These are phyloP conservation scores for Lutraria rhynchaena DNA, from an alignment of 1,140 invertebrate genomes.

Conservation along the genomic window DNA sequence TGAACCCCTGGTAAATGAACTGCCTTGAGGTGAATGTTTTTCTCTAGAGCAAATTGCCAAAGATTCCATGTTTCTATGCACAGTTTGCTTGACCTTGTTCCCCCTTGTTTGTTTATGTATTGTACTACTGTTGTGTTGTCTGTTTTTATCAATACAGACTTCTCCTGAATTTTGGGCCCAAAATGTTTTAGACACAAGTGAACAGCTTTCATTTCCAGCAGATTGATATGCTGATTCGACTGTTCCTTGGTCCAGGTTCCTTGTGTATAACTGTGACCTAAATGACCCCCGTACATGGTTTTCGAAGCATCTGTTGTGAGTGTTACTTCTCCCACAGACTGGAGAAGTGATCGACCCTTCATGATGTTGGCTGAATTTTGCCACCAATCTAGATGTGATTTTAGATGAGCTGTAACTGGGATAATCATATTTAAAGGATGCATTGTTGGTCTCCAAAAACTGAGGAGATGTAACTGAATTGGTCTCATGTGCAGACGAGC, in stretches of 20 bases:
- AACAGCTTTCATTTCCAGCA: constrained; percentile 57
- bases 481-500: too few species aligned
- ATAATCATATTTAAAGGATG: neutral
- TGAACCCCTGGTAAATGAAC: constrained; percentile 24
- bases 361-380: too few species aligned
- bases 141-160: constrained; percentile 43
- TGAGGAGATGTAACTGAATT: too few species aligned
- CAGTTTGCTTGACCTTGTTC: constrained; percentile 1
- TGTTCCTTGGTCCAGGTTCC: constrained; percentile 23
- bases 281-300: constrained; percentile 9
- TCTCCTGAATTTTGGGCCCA: constrained; percentile 10
- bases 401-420: neutral
- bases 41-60: constrained; percentile 22
- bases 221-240: constrained; percentile 44
- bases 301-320: constrained; percentile 15
- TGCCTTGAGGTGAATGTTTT: constrained; percentile 47
- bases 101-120: constrained; percentile 35
- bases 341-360: too few species aligned
- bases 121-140: constrained; percentile 40
- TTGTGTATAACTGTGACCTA: constrained; percentile 29
- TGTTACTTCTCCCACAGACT: neutral
- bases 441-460: neutral
- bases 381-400: too few species aligned
- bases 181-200: constrained; percentile 44
- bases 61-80: constrained; percentile 39